These are phyloP conservation scores for Helicoverpa assulta DNA, from an alignment of 2,888 invertebrate species.

Conservation along the genomic window DNA sequence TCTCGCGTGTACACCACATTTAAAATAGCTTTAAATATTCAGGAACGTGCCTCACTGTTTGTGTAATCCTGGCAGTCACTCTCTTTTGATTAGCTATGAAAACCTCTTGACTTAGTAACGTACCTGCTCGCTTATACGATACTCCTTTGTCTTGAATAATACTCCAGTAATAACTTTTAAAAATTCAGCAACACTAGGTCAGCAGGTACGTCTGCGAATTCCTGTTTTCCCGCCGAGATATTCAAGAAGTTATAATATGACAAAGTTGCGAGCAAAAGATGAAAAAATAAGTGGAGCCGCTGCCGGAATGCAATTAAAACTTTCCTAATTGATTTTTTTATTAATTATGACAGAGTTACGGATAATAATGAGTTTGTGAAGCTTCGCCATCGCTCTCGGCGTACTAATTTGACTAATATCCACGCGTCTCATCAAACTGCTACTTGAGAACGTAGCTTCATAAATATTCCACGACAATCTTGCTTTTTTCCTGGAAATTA, in stretches of 20 bases:
- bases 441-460: slow-evolving; percentile 62
- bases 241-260: slow-evolving; percentile 35
- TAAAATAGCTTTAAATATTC: slow-evolving; percentile 53
- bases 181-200: not conserved
- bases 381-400: slow-evolving; percentile 48
- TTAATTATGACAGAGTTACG: slow-evolving; percentile 59
- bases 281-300: slow-evolving; percentile 45
- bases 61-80: slow-evolving; percentile 24
- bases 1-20: slow-evolving; percentile 34
- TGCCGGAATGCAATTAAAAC: slow-evolving; percentile 66
- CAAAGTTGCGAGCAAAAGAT: slow-evolving; percentile 39
- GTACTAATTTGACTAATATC: slow-evolving; percentile 65
- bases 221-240: slow-evolving; percentile 19
- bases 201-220: not conserved
- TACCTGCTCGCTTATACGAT: no score
- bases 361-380: slow-evolving; percentile 57
- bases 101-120: slow-evolving; percentile 19
- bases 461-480: slow-evolving; percentile 61
- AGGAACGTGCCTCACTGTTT: slow-evolving; percentile 28
- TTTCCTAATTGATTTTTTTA: slow-evolving; percentile 69
- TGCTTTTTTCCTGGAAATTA: slow-evolving; percentile 50
- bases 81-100: slow-evolving; percentile 34
- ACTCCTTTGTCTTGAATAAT: no score
- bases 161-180: not conserved
- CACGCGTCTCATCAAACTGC: slow-evolving; percentile 56